Base-by-base conservation (phyloP, 64 coral and sea anemone genomes). In the Trachythela sp. region DNA sequence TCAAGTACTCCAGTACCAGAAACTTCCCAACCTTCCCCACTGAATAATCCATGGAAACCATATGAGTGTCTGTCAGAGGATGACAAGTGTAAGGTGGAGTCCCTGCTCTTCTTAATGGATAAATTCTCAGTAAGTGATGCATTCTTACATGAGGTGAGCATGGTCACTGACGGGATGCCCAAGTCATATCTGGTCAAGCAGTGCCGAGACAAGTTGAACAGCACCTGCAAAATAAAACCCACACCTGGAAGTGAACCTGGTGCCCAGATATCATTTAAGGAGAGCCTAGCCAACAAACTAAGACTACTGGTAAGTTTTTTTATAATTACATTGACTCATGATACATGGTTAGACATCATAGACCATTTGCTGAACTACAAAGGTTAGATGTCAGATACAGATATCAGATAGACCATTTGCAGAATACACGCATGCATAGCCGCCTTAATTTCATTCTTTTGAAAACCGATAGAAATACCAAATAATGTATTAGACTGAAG, bases 131-230 rank as follows among this genome's bases (percentile, higher is more conserved):
- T 88, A 13, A 34, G 86, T 17, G 86, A 88, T 72, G 36, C 24
- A 39, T 88, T 40, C 38, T 3, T 88, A 8, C 86, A 88, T 42
- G 58, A 88, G 38, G 6, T 88, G 0, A 72, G 18, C 20, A 88
- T 71, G 86, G 33, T 35, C 20, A 72, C n/a, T 40, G 58, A 45
- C 14, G 86, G 36, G 0, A 8, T 88, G 2, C 86, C 86, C 36
- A 88, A 39, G 58, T 88, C 59, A 9, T 88, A 88, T 51, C 59
- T 88, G 13, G 43, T 88, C 64, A 88, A 88, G 29, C 87, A 88
- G 39, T 88, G 87, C 41, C 58, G 87, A 7, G 60, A 88, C 87
- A 88, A 70, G 39, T 41, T 88, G 1, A 71, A 77, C 71, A 88
- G 58, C 58, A 88, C 86, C 9, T 71, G 86, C 20, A 42, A 10